phyloP scores from a whole-genome alignment of 2,888 invertebrate genomes.

The Morpho helenor region DNA sequence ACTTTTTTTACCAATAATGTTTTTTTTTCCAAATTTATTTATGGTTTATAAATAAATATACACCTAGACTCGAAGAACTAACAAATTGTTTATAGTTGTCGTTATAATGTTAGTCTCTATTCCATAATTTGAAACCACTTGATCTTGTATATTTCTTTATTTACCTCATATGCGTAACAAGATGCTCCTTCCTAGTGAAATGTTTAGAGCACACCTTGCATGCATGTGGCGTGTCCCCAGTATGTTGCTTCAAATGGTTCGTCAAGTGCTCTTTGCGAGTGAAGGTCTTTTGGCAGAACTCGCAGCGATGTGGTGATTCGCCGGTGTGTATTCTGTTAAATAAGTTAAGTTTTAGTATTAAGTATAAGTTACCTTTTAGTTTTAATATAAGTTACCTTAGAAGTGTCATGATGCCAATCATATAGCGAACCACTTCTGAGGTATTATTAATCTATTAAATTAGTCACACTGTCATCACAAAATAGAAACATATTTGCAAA shows the following conservation, averaged over 20 bases:
- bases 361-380: neutral
- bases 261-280: constrained; percentile 86
- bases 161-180: constrained; percentile 87
- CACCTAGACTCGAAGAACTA: too few species aligned
- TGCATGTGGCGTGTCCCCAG: constrained; percentile 84
- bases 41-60: too few species aligned
- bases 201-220: constrained; percentile 87
- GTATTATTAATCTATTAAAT: too few species aligned
- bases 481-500: too few species aligned
- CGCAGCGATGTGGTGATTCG: constrained; percentile 87
- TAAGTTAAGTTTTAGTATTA: constrained; percentile 1
- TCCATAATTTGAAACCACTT: too few species aligned
- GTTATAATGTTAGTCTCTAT: neutral
- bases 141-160: neutral
- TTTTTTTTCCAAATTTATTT: too few species aligned
- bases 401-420: too few species aligned
- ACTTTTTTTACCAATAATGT: too few species aligned
- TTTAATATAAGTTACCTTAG: too few species aligned
- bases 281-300: constrained; percentile 86
- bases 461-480: too few species aligned
- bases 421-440: too few species aligned
- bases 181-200: constrained; percentile 86
- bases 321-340: constrained; percentile 77
- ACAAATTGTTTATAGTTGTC: too few species aligned
- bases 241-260: constrained; percentile 83